Conservation (phyloP, 2,888 invertebrate genomes). For the Eupithecia pulchellata region DNA sequence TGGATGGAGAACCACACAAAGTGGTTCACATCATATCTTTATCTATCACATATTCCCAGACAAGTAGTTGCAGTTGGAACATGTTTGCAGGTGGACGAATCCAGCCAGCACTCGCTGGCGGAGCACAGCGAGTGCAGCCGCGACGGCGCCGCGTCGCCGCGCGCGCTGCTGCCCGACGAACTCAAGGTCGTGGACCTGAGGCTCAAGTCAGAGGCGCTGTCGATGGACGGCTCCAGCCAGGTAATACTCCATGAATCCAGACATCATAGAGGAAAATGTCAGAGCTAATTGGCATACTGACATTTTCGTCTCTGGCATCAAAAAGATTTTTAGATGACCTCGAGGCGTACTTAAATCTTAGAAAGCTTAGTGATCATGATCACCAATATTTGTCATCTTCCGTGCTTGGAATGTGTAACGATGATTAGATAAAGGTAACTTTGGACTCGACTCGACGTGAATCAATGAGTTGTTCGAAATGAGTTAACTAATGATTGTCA, state of each 20-base stretch:
- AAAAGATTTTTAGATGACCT: neutral
- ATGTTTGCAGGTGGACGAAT: conserved; percentile 87
- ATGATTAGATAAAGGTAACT: neutral
- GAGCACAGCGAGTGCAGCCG: conserved; percentile 68
- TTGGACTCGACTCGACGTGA: too few relatives aligned
- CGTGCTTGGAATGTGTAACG: neutral
- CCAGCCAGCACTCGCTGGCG: conserved; percentile 87
- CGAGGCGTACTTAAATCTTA: neutral
- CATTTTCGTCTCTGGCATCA: too few relatives aligned
- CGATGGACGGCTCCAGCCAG: conserved; percentile 31
- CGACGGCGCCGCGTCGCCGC: conserved; percentile 57
- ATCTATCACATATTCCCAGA: neutral
- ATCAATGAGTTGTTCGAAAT: neutral
- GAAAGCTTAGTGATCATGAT: too few relatives aligned
- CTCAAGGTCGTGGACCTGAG: conserved; percentile 88
- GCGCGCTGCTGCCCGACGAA: conserved; percentile 62
- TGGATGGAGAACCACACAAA: neutral
- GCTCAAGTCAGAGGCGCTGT: conserved; percentile 85
- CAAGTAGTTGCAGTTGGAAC: neutral
- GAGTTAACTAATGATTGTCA: neutral
- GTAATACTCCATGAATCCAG: conserved; percentile 39
- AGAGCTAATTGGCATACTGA: too few relatives aligned
- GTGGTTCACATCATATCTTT: too few relatives aligned
- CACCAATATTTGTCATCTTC: neutral
- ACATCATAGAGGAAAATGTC: too few relatives aligned